Percentiles rank a stretch among this genome's conserved stretches.
These are phyloP conservation scores for Littorina saxatilis DNA, from an alignment of 1,140 invertebrate genomes.

Conservation along the genomic window DNA sequence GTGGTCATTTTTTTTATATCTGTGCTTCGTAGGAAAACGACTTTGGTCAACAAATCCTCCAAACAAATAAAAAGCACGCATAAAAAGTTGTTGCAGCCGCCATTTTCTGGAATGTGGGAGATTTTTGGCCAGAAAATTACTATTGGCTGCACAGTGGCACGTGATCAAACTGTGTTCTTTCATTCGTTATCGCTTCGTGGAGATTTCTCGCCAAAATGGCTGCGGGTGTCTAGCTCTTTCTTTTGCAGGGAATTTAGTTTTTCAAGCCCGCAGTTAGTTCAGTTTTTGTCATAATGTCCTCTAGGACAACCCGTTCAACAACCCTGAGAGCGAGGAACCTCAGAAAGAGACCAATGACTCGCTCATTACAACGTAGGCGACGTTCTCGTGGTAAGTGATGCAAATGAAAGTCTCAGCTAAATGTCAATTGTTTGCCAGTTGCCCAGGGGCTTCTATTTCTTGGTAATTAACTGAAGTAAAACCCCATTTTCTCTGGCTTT, in stretches of 20 bases:
- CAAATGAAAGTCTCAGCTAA: slow-evolving; percentile 24
- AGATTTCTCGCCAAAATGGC: slow-evolving; percentile 71
- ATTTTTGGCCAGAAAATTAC: slow-evolving; percentile 22
- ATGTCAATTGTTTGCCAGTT: slow-evolving; percentile 17
- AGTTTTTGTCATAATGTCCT: slow-evolving; percentile 62
- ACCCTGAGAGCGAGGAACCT: slow-evolving; percentile 65
- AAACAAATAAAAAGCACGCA: background rate
- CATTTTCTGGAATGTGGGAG: slow-evolving; percentile 34
- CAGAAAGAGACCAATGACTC: slow-evolving; percentile 47
- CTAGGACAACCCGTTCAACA: slow-evolving; percentile 62
- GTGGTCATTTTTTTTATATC: background rate
- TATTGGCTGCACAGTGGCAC: slow-evolving; percentile 62
- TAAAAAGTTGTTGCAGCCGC: background rate
- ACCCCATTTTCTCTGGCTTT: too few species aligned
- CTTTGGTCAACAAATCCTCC: too few species aligned
- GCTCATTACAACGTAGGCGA: slow-evolving; percentile 40
- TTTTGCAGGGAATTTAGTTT: slow-evolving; percentile 39
- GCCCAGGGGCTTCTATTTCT: too few species aligned
- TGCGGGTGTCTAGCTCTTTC: slow-evolving; percentile 48
- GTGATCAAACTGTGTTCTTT: slow-evolving; percentile 59
- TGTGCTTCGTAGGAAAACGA: background rate
- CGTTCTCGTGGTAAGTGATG: slow-evolving; percentile 57
- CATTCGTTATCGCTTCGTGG: slow-evolving; percentile 56
- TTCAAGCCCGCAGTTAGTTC: slow-evolving; percentile 28
- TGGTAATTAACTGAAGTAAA: too few species aligned